A percentile compares a stretch with the other conserved stretches of the same genome.
Conservation (phyloP, 2,888 invertebrate genomes). For the Ligdia adustata region DNA sequence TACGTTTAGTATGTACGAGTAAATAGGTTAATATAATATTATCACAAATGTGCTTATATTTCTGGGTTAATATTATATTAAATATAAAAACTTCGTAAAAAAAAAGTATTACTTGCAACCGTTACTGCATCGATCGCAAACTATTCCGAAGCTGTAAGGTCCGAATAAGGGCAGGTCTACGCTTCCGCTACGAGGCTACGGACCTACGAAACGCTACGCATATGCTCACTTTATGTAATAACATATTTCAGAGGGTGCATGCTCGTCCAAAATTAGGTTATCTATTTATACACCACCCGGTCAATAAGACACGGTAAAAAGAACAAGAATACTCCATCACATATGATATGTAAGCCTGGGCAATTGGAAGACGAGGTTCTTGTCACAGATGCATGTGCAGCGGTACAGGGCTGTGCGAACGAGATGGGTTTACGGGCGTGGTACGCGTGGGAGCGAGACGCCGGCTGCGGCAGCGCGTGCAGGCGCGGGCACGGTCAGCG, state of each 20-base stretch:
- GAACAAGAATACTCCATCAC: too few relatives aligned
- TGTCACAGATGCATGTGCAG: conserved; percentile 79
- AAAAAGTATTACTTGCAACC: conserved; percentile 13
- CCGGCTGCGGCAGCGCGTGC: conserved; percentile 55
- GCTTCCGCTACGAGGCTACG: conserved; percentile 38
- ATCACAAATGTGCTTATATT: too few relatives aligned
- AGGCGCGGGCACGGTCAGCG: conserved; percentile 20
- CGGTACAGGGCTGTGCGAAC: conserved; percentile 55
- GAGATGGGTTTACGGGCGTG: conserved; percentile 47
- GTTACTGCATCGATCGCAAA: conserved; percentile 34
- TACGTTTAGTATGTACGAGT: too few relatives aligned
- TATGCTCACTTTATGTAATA: conserved; percentile 39
- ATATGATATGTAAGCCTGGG: too few relatives aligned
- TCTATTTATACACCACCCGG: conserved; percentile 27
- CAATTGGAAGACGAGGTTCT: too few relatives aligned
- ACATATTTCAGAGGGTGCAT: conserved; percentile 9
- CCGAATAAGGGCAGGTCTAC: conserved; percentile 32
- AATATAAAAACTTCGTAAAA: too few relatives aligned
- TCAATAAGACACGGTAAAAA: conserved; percentile 20
- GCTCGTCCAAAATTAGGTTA: conserved; percentile 27
- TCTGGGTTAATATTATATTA: too few relatives aligned
- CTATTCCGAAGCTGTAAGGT: conserved; percentile 25
- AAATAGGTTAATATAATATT: too few relatives aligned
- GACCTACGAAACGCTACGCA: conserved; percentile 48
- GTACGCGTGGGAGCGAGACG: conserved; percentile 60